Percentiles rank a stretch among this genome's conserved stretches.
Conservation (phyloP, 2,888 invertebrate genomes). For the Nineta flava region DNA sequence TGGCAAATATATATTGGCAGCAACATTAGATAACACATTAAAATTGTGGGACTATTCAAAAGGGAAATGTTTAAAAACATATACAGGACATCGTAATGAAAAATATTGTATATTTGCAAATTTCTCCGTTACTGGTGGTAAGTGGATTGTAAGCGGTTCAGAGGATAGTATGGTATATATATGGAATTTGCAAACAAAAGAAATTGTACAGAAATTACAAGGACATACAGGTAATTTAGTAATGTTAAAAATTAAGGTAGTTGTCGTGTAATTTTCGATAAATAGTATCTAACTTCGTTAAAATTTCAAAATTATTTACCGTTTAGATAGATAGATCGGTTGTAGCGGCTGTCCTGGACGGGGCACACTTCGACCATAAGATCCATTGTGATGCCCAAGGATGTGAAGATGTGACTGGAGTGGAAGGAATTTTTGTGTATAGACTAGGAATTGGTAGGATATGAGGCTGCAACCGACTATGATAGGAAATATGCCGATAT, state of each 20-base stretch:
- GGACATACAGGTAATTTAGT: slow-evolving; percentile 81
- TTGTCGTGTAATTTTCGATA: neutral
- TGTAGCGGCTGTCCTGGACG: too few relatives aligned
- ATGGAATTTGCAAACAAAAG: slow-evolving; percentile 99
- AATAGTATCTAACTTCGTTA: neutral
- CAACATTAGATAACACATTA: slow-evolving; percentile 93
- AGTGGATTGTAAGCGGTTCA: slow-evolving; percentile 99
- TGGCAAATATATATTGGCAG: slow-evolving; percentile 97
- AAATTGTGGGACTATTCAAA: slow-evolving; percentile 99
- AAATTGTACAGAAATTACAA: slow-evolving; percentile 93
- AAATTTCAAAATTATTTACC: too few relatives aligned
- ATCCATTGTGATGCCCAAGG: too few relatives aligned
- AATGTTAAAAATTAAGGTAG: too few relatives aligned
- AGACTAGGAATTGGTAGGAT: too few relatives aligned
- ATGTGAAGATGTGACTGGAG: too few relatives aligned
- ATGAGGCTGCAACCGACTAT: too few relatives aligned
- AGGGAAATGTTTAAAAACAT: slow-evolving; percentile 96
- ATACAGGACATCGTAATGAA: slow-evolving; percentile 96
- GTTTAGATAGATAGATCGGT: too few relatives aligned
- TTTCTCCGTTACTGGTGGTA: slow-evolving; percentile 98
- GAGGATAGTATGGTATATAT: slow-evolving; percentile 98
- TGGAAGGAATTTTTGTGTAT: too few relatives aligned
- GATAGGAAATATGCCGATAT: too few relatives aligned
- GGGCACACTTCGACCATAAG: too few relatives aligned
- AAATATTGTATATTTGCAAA: slow-evolving; percentile 99